These are phyloP conservation scores for Saccostrea glomerata DNA, from an alignment of 1,140 invertebrate species.

Conservation along the genomic window DNA sequence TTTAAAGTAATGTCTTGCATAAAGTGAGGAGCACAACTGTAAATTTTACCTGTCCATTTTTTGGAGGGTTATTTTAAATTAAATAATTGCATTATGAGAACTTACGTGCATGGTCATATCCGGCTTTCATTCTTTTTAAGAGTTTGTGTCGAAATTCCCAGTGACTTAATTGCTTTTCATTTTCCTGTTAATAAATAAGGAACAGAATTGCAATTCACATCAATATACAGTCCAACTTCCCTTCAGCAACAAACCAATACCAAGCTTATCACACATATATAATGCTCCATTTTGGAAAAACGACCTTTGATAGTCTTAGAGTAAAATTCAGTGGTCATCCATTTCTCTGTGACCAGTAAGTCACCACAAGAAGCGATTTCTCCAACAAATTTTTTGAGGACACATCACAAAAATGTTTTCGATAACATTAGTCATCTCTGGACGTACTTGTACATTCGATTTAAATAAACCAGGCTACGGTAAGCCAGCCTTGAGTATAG, in stretches of 20 bases:
- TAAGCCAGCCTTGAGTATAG: too few species aligned
- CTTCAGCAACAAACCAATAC: neutral
- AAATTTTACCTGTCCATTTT: too few species aligned
- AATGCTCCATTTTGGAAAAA: neutral
- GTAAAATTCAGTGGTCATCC: slow-evolving; percentile 14
- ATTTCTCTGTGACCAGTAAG: neutral
- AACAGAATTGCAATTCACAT: slow-evolving; percentile 45
- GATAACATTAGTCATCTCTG: too few species aligned
- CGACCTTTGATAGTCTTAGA: neutral
- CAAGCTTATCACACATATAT: neutral
- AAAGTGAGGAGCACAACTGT: too few species aligned
- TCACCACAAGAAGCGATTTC: too few species aligned
- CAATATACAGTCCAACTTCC: neutral
- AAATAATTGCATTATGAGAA: slow-evolving; percentile 34
- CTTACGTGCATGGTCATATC: slow-evolving; percentile 86
- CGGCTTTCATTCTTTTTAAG: slow-evolving; percentile 86
- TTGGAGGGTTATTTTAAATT: too few species aligned
- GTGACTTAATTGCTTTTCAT: slow-evolving; percentile 90
- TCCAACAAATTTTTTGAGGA: too few species aligned
- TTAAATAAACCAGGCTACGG: too few species aligned
- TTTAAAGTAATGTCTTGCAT: too few species aligned
- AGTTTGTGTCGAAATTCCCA: slow-evolving; percentile 92
- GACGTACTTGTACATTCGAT: too few species aligned
- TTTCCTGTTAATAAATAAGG: slow-evolving; percentile 79
- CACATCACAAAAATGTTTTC: too few species aligned